phyloP scores from a whole-genome alignment of 2,888 invertebrate species.

The Phoenoteleia sp. region DNA sequence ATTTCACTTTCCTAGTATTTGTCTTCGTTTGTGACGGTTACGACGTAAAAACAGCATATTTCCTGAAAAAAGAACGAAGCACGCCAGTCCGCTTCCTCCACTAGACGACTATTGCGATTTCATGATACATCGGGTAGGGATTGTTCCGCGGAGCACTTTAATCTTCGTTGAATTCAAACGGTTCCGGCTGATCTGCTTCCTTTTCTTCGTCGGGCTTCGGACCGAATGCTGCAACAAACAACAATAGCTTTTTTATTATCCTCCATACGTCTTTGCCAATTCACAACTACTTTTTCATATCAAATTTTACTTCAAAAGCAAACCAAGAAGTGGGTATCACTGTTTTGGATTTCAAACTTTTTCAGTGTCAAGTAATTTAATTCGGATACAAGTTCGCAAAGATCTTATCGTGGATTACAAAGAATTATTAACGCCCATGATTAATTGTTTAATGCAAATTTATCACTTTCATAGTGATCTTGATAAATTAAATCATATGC shows the following conservation, averaged over 20 bases:
- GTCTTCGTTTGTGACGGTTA: slow-evolving; percentile 23
- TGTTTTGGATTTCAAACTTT: too few relatives aligned
- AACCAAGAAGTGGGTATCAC: too few relatives aligned
- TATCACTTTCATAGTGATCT: too few relatives aligned
- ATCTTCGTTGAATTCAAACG: slow-evolving; percentile 98
- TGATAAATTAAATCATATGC: too few relatives aligned
- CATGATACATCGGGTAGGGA: slow-evolving; percentile 55
- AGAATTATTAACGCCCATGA: too few relatives aligned
- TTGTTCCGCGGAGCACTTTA: slow-evolving; percentile 83
- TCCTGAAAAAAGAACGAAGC: slow-evolving; percentile 21
- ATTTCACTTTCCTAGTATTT: slow-evolving; percentile 27
- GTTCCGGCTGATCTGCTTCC: slow-evolving; percentile 99
- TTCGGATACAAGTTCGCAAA: too few relatives aligned
- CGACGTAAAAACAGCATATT: slow-evolving; percentile 25
- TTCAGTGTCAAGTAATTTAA: too few relatives aligned
- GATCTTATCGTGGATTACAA: too few relatives aligned
- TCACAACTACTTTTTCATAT: not conserved
- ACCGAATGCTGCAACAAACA: slow-evolving; percentile 90
- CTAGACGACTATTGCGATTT: slow-evolving; percentile 59
- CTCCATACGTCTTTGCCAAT: slow-evolving; percentile 20
- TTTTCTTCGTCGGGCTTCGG: slow-evolving; percentile 97
- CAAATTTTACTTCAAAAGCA: not conserved
- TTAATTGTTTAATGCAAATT: too few relatives aligned
- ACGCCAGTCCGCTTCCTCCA: slow-evolving; percentile 11
- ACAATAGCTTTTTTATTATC: slow-evolving; percentile 37